A percentile compares a stretch with the other conserved stretches of the same genome.
Evolutionary conservation across 2,888 invertebrate genomes (phyloP).

Genomic region (Slavum lentiscoides): DNA sequence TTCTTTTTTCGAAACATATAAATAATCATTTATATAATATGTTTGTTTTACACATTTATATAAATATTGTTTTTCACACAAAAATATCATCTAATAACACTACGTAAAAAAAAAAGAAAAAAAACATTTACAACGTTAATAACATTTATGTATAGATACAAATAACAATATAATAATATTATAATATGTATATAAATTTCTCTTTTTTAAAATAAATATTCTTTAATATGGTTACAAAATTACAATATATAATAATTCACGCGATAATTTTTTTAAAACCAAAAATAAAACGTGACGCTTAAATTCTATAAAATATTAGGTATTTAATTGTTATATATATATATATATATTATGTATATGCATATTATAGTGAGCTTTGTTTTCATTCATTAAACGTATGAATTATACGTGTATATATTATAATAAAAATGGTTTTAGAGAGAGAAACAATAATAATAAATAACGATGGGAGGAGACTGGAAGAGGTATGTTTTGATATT

Average conservation of each 20-base stretch:
- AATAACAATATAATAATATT: constrained; percentile 46
- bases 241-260: constrained; percentile 26
- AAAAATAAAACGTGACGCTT: constrained; percentile 29
- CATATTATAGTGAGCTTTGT: constrained; percentile 46
- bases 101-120: constrained; percentile 24
- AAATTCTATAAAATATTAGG: constrained; percentile 2
- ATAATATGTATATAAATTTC: constrained; percentile 38
- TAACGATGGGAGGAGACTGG: background rate
- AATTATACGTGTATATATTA: background rate
- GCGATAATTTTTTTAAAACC: background rate
- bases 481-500: background rate
- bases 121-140: constrained; percentile 42
- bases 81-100: constrained; percentile 34
- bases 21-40: too few relatives aligned
- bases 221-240: constrained; percentile 40
- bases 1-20: too few relatives aligned
- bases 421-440: background rate
- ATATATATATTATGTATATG: too few relatives aligned
- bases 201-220: constrained; percentile 44
- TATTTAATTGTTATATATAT: background rate
- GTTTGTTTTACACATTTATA: too few relatives aligned
- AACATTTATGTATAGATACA: constrained; percentile 37
- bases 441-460: background rate
- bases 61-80: constrained; percentile 29
- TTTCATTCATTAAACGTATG: constrained; percentile 12